Conservation (phyloP, 2,888 invertebrate genomes). For the Meganola albula region DNA sequence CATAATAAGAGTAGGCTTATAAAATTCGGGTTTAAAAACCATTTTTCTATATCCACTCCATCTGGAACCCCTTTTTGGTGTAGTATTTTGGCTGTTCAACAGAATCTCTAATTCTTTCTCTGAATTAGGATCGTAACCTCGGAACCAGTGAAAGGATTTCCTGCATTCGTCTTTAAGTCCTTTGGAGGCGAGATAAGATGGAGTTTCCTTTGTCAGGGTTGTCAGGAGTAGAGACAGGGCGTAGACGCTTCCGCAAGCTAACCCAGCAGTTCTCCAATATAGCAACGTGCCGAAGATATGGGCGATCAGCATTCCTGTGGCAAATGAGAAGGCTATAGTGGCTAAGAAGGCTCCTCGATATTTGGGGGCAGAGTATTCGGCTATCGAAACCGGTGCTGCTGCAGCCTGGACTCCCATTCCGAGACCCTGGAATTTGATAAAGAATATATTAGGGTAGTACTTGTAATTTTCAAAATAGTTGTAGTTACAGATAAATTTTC, state of each 20-base stretch:
- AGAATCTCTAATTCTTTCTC: conserved; percentile 68
- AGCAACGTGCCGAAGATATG: conserved; percentile 81
- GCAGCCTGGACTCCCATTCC: conserved; percentile 75
- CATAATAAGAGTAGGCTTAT: conserved; percentile 79
- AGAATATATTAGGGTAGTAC: background rate
- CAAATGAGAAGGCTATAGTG: conserved; percentile 79
- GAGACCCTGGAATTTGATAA: conserved; percentile 61
- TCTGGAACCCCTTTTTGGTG: conserved; percentile 40
- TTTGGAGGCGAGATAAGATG: conserved; percentile 79
- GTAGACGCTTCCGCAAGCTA: conserved; percentile 72
- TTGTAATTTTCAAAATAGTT: too few species aligned
- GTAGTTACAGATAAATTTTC: too few species aligned
- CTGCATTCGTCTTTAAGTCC: conserved; percentile 74
- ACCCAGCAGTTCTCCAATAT: conserved; percentile 77
- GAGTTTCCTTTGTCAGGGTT: conserved; percentile 80
- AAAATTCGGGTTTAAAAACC: conserved; percentile 69
- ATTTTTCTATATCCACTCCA: conserved; percentile 44
- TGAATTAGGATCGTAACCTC: conserved; percentile 67
- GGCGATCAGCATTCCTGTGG: conserved; percentile 79
- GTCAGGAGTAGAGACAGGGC: conserved; percentile 69
- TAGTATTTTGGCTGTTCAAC: conserved; percentile 49
- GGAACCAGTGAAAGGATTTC: conserved; percentile 76
- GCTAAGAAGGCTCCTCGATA: conserved; percentile 80
- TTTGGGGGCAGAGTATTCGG: conserved; percentile 73
- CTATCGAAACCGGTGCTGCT: conserved; percentile 64